Percentiles rank a stretch among this genome's conserved stretches.
phyloP scores from a whole-genome alignment of 2,797 vertebrate genomes.

The Molossus molossus region DNA sequence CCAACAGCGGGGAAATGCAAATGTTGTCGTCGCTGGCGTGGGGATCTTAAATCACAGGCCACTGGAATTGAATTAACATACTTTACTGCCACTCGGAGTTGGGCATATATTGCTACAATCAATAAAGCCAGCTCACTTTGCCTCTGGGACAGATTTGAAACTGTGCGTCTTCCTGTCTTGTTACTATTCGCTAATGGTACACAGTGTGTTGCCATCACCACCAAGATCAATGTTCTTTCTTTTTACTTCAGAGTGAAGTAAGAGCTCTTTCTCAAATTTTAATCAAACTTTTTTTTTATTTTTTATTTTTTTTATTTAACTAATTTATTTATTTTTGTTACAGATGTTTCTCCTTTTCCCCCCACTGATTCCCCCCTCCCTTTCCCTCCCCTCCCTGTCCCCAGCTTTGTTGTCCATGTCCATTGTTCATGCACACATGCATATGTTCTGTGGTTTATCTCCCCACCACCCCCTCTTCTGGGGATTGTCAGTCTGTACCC shows the following conservation, averaged over 20 bases:
- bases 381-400: no score
- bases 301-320: no score
- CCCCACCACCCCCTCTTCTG: no score
- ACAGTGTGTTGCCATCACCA: neutral
- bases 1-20: neutral
- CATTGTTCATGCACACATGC: no score
- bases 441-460: no score
- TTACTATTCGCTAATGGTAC: neutral
- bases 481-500: no score
- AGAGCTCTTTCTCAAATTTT: constrained; percentile 24
- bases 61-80: constrained; percentile 31
- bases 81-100: neutral
- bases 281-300: constrained; percentile 4
- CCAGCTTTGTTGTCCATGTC: no score
- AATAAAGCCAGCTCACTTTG: constrained; percentile 25
- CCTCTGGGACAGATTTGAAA: neutral
- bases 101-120: constrained; percentile 39
- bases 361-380: no score
- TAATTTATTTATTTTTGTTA: no score
- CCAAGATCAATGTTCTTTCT: neutral
- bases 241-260: constrained; percentile 47
- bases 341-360: no score
- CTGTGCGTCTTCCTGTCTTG: neutral
- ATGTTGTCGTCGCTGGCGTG: neutral
- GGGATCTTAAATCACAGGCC: neutral